Evolutionary conservation across 2,888 invertebrate genomes (phyloP), one percentile per base, ranked within the genome.

Genomic region (Microchrysa polita): DNA sequence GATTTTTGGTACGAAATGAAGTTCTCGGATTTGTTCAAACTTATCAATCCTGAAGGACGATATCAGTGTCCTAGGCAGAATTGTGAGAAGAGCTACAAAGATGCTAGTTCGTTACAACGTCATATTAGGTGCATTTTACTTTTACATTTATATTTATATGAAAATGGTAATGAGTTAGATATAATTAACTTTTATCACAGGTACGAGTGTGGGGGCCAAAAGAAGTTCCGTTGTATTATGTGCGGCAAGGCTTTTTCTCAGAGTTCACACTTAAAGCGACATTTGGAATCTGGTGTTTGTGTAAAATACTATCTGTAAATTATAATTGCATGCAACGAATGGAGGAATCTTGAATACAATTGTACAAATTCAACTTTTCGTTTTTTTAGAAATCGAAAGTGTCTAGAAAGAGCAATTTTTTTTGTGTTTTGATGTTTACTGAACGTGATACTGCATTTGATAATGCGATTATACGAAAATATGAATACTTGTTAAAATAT

Each of bases 171-270:
- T 48, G 2, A 5, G 67, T 74, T 69, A 34, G 20, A 59, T 10
- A 63, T 71, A 67, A 73, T 74, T 60, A 71, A 63, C n/a, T 18
- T 9, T 22, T 53, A 69, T 76, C 20, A 5, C 74, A 90, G 90
- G 83, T 91, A 91, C 83, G 92, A 92, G 84, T 92, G 92, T 83
- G 88, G 89, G 75, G 89, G 89, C 74, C 89, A 88, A 77, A 90
- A 90, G 73, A 89, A 89, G 84, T 92, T 91, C 82, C 85, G 84
- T 75, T 92, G 92, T 83, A 87, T 88, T 78, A 83, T 86, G 77
- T 92, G 92, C 82, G 87, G 86, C 74, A 88, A 88, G 82, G 87
- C 86, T 79, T 91, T 90, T 84, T 90, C 91, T 73, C 90, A 91
- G 86, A 91, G 90, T 84, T 90, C 90, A 82, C 90, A 89, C 74